Conservation (phyloP, 2,113 vertebrate species). For the Epinephelus moara region DNA sequence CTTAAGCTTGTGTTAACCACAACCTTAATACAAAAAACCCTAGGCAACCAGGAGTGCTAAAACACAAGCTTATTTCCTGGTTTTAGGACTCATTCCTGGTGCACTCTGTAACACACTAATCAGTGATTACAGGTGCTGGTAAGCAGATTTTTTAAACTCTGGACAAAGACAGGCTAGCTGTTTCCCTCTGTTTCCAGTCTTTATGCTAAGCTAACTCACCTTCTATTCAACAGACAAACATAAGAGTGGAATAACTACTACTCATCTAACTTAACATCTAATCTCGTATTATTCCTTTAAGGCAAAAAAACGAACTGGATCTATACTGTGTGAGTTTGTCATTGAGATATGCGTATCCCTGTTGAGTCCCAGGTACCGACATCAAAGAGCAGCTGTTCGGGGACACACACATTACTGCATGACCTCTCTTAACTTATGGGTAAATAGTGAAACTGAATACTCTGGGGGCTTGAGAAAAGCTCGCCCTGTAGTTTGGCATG, state of each 20-base stretch:
- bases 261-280: neutral
- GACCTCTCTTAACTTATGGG: conserved; percentile 70
- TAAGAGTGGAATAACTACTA: neutral
- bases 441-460: conserved; percentile 76
- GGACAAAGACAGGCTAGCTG: neutral
- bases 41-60: no score
- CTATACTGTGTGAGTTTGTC: conserved; percentile 25
- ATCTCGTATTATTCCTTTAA: neutral
- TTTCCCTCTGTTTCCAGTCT: neutral
- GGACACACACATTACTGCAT: conserved; percentile 63
- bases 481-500: conserved; percentile 44
- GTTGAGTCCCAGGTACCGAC: conserved; percentile 54
- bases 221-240: neutral
- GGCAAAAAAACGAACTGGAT: conserved; percentile 15
- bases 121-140: no score
- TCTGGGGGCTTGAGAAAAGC: conserved; percentile 60
- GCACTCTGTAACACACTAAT: no score
- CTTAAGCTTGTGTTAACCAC: no score
- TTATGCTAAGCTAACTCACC: neutral
- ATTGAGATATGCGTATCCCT: conserved; percentile 33
- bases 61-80: no score
- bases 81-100: no score
- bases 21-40: no score
- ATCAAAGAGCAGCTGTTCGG: conserved; percentile 71
- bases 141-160: neutral